These are phyloP conservation scores for Andinoacara biseriatus DNA, from an alignment of 2,113 vertebrate genomes.

Conservation along the genomic window DNA sequence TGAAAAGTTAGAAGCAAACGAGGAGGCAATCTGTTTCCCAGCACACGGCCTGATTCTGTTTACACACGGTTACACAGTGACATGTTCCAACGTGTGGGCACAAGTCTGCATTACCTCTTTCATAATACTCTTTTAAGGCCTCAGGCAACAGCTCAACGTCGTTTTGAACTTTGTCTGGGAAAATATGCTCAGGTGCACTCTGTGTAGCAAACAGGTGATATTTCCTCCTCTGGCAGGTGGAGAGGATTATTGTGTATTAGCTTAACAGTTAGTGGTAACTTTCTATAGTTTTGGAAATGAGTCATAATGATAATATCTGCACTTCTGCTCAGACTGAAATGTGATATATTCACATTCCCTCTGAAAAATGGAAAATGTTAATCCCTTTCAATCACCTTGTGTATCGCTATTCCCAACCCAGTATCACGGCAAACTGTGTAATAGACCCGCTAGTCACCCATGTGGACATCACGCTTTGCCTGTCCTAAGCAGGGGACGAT, in stretches of 20 bases:
- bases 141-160: constrained; percentile 64
- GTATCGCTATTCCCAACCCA: not conserved
- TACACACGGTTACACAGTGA: constrained; percentile 38
- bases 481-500: too few species aligned
- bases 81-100: constrained; percentile 64
- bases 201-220: constrained; percentile 54
- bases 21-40: constrained; percentile 51
- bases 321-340: not conserved
- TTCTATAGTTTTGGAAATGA: not conserved
- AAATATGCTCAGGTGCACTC: constrained; percentile 72
- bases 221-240: constrained; percentile 35
- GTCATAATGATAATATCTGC: not conserved
- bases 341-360: not conserved
- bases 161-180: constrained; percentile 72
- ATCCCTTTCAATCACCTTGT: not conserved
- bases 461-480: too few species aligned
- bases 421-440: too few species aligned
- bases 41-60: constrained; percentile 43
- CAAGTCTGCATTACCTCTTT: constrained; percentile 60
- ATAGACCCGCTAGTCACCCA: too few species aligned
- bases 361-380: not conserved
- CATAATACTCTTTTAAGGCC: constrained; percentile 61
- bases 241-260: not conserved
- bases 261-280: not conserved
- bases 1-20: constrained; percentile 17